A percentile compares a stretch with the other conserved stretches of the same genome.
These are phyloP conservation scores for Helicoverpa zea DNA, from an alignment of 1,140 invertebrate genomes.

Conservation along the genomic window DNA sequence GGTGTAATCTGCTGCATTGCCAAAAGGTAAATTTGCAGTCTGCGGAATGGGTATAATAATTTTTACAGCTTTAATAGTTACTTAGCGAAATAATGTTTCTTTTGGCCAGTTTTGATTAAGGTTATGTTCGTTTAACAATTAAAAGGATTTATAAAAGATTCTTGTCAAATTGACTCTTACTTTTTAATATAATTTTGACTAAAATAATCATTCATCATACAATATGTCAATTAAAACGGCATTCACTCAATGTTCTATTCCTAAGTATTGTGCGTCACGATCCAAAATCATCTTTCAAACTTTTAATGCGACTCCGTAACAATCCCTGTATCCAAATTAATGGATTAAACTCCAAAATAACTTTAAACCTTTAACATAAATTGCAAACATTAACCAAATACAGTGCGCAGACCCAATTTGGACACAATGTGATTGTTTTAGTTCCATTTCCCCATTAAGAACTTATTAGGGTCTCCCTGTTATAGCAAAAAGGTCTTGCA, in stretches of 20 bases:
- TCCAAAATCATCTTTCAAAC: too few species aligned
- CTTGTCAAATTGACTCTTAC: too few species aligned
- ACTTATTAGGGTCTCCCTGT: conserved; percentile 70
- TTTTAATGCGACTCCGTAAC: too few species aligned
- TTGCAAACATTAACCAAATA: conserved; percentile 32
- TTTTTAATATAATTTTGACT: too few species aligned
- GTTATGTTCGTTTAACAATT: not conserved
- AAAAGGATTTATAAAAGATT: too few species aligned
- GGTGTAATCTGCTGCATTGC: conserved; percentile 21
- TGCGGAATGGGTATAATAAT: conserved; percentile 6
- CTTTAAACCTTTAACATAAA: conserved; percentile 5
- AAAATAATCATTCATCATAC: too few species aligned
- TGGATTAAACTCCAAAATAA: not conserved
- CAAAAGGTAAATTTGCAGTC: conserved; percentile 24
- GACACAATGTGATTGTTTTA: conserved; percentile 68
- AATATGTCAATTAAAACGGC: too few species aligned
- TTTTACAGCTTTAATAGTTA: conserved; percentile 22
- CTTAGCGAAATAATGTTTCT: not conserved
- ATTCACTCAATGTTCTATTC: too few species aligned
- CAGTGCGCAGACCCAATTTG: conserved; percentile 43
- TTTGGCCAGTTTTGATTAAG: not conserved
- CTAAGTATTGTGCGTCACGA: too few species aligned
- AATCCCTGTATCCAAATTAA: too few species aligned
- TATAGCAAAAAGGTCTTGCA: conserved; percentile 71
- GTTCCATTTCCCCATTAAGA: conserved; percentile 72